A percentile compares a stretch with the other conserved stretches of the same genome.
Evolutionary conservation across 2,113 vertebrate species (phyloP).

Genomic region (Nibea coibor): DNA sequence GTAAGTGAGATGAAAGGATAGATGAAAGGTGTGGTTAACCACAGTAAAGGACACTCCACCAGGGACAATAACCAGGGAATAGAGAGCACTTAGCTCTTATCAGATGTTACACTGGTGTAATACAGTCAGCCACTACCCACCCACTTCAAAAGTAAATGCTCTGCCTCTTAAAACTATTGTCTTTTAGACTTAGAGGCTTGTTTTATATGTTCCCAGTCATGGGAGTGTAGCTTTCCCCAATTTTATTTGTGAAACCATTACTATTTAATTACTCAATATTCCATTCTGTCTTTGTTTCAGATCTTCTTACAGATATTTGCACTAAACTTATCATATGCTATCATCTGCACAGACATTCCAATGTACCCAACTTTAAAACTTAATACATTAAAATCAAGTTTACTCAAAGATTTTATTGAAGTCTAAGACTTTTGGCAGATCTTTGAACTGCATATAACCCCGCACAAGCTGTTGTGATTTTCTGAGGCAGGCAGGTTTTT

Average conservation of each 20-base stretch:
- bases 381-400: neutral
- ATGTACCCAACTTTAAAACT: neutral
- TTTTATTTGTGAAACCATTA: neutral
- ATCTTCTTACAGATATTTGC: neutral
- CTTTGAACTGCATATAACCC: too few relatives aligned
- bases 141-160: constrained; percentile 45
- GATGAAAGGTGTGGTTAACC: constrained; percentile 74
- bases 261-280: neutral
- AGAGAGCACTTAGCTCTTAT: constrained; percentile 65
- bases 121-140: constrained; percentile 21
- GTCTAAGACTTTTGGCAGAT: neutral
- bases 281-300: neutral
- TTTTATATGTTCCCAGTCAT: neutral
- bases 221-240: neutral
- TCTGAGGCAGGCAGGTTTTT: neutral
- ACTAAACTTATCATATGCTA: neutral
- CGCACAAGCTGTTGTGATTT: neutral
- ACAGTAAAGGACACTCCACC: constrained; percentile 59
- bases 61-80: constrained; percentile 60
- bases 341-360: neutral
- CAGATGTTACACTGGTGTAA: constrained; percentile 55
- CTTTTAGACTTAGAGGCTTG: neutral
- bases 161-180: constrained; percentile 43
- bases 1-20: constrained; percentile 64
- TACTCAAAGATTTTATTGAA: neutral